Evolutionary conservation across 2,113 vertebrate genomes (phyloP), one percentile per base, ranked within the genome.

Genomic region (Oncorhynchus mykiss): DNA sequence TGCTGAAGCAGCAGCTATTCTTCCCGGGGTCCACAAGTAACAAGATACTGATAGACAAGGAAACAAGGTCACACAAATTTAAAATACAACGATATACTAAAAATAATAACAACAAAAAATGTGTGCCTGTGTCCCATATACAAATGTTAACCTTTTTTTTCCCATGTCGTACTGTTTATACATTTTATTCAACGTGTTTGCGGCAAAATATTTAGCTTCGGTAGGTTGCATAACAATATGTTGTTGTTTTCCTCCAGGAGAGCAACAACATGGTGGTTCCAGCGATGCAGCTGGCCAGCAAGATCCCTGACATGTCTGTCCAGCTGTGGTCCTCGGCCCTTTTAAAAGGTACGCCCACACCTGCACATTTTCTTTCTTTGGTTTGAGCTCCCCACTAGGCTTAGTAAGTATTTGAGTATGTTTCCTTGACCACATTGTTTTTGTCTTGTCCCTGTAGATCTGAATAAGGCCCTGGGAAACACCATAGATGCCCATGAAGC

Each of bases 191-290:
- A 54, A 54, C 51, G 39, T 45, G 14, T 54, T 16, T 54, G 51
- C 51, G 9, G 39, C 12, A 18, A 54, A 54, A 11, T 9, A 54
- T 45, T n/a, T 60, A 5, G 1, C 4, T 60, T 11, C 7, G 18
- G 16, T 7, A 18, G 2, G 34, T 70, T 22, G 59, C 27, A 24
- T 80, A 1, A 80, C 51, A 65, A 24, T 2, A 59, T 45, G 39
- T 39, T 39, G 34, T 45, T 27, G 57, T 62, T 75, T 70, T 14
- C 65, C 6, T 69, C n/a, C 75, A 99, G 97, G 98, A 99, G 90
- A 99, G 98, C 89, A 99, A 98, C 87, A 99, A 99, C 84, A 99
- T 99, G 98, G 98, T 99, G 69, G 98, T 99, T 18, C 98, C 98
- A 0, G 98, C 98, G 88, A 99, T 99, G 98, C 98, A 99, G 90